Evolutionary conservation across 2,113 vertebrate genomes (phyloP).

Genomic region (Protomyctophum bolini): DNA sequence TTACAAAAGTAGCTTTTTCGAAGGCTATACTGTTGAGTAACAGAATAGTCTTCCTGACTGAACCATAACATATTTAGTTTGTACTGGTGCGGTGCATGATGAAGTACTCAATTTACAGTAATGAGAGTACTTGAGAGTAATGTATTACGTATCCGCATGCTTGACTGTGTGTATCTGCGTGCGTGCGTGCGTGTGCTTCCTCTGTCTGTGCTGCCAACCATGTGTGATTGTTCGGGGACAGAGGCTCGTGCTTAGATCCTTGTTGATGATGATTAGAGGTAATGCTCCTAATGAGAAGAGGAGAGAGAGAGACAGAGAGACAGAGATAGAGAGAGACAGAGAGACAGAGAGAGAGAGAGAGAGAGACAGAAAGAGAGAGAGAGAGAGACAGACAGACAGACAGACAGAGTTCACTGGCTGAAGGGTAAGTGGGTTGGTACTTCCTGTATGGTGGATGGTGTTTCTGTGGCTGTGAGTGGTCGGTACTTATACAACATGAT

Average conservation of each 20-base stretch:
- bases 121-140: constrained; percentile 13
- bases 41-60: no score
- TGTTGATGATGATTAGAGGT: constrained; percentile 60
- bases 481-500: no score
- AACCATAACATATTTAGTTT: no score
- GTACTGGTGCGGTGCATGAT: no score
- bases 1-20: no score
- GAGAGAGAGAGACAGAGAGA: constrained; percentile 45
- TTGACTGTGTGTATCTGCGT: neutral
- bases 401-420: constrained; percentile 14
- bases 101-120: no score
- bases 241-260: constrained; percentile 15
- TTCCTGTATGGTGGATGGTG: constrained; percentile 31
- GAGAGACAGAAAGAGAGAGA: neutral
- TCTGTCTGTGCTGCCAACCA: neutral
- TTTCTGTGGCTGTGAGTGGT: constrained; percentile 2
- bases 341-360: constrained; percentile 25
- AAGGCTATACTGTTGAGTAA: no score
- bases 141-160: neutral
- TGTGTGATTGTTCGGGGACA: constrained; percentile 2
- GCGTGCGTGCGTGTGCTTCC: neutral
- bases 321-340: constrained; percentile 30
- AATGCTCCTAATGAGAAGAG: constrained; percentile 45
- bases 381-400: neutral
- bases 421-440: constrained; percentile 25